These are phyloP conservation scores for Lasioglossum zephyrum DNA, from an alignment of 2,888 invertebrate species.

Conservation along the genomic window DNA sequence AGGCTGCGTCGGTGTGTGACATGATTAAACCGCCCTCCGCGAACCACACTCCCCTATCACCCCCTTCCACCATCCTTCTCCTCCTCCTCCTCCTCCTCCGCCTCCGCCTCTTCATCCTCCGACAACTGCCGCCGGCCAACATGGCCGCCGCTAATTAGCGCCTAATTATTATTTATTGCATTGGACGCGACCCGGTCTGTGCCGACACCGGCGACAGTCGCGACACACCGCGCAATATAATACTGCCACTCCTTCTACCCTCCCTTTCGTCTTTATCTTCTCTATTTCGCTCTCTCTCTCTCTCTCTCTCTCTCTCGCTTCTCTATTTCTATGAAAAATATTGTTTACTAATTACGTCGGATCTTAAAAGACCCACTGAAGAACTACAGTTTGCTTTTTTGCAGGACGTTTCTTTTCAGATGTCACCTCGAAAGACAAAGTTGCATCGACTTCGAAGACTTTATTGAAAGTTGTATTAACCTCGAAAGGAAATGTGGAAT, in stretches of 20 bases:
- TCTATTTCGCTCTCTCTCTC: too few relatives aligned
- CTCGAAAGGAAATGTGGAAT: too few relatives aligned
- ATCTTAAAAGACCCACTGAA: too few relatives aligned
- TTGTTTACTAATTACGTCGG: too few relatives aligned
- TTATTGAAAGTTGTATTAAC: too few relatives aligned
- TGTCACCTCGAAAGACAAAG: too few relatives aligned
- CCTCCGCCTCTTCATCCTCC: constrained; percentile 26
- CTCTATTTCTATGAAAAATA: too few relatives aligned
- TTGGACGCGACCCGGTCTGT: constrained; percentile 69
- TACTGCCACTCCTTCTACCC: constrained; percentile 27
- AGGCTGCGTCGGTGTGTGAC: constrained; percentile 73
- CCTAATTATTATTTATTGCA: constrained; percentile 83
- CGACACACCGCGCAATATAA: constrained; percentile 68
- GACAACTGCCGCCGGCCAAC: constrained; percentile 74
- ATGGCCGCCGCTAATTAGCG: constrained; percentile 82
- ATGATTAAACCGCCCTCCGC: constrained; percentile 77
- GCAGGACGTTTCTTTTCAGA: too few relatives aligned
- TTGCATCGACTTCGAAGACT: too few relatives aligned
- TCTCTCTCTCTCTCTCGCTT: too few relatives aligned
- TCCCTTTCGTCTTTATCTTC: too few relatives aligned
- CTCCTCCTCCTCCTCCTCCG: background rate
- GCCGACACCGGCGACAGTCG: constrained; percentile 57
- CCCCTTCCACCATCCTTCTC: constrained; percentile 27
- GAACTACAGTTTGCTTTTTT: too few relatives aligned
- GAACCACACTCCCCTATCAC: constrained; percentile 25